Conservation (phyloP, 2,888 invertebrate species). For the Drosophila helvetica region DNA sequence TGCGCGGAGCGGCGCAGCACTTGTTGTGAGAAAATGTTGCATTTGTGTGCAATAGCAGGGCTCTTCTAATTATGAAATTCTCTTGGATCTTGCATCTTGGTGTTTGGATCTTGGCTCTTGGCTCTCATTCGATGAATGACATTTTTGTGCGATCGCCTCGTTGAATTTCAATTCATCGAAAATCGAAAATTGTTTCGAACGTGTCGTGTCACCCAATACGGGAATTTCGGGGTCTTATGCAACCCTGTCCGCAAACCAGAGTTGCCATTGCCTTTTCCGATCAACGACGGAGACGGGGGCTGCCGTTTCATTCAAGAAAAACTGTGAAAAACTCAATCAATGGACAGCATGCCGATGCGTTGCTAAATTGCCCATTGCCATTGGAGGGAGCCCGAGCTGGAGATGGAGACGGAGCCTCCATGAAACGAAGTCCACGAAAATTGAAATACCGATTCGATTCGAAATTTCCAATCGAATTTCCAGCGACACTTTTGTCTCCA, state of each 20-base stretch:
- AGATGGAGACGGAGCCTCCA: no score
- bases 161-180: constrained; percentile 72
- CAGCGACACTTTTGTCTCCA: constrained; percentile 59
- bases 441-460: constrained; percentile 36
- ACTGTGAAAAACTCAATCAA: constrained; percentile 75
- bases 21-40: constrained; percentile 52
- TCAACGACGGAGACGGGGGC: constrained; percentile 16
- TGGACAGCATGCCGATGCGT: constrained; percentile 69
- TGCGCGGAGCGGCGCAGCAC: no score
- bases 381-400: not conserved
- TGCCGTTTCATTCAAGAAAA: constrained; percentile 49
- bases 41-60: constrained; percentile 8
- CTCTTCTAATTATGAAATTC: constrained; percentile 49
- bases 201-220: constrained; percentile 48
- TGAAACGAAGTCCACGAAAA: constrained; percentile 12
- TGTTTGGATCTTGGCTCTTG: not conserved
- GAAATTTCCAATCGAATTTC: constrained; percentile 49
- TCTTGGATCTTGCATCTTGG: not conserved
- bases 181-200: constrained; percentile 59
- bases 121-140: constrained; percentile 60
- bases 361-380: constrained; percentile 70
- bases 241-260: constrained; percentile 1
- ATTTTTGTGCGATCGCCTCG: constrained; percentile 64
- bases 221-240: constrained; percentile 48
- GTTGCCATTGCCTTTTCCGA: constrained; percentile 40